These are phyloP conservation scores for Solen grandis DNA, from an alignment of 1,140 invertebrate species.

Conservation along the genomic window DNA sequence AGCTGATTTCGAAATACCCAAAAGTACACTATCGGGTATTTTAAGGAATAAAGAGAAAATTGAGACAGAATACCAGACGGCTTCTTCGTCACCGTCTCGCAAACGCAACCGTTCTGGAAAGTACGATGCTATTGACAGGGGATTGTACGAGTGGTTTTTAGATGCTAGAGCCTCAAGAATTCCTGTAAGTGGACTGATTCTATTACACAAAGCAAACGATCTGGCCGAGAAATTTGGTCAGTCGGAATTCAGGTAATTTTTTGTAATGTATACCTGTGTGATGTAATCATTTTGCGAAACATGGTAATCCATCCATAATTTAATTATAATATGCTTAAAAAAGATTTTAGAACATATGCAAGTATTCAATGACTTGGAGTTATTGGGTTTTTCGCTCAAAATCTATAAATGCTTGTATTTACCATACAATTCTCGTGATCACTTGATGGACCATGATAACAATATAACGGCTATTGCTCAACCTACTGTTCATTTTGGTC, in stretches of 20 bases:
- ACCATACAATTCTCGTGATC: too few relatives aligned
- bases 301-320: too few relatives aligned
- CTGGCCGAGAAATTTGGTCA: not conserved
- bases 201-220: not conserved
- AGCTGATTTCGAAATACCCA: not conserved
- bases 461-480: too few relatives aligned
- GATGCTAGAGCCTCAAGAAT: not conserved
- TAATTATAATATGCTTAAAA: too few relatives aligned
- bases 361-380: too few relatives aligned
- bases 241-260: not conserved
- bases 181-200: not conserved
- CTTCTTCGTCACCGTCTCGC: not conserved
- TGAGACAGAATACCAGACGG: not conserved
- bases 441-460: too few relatives aligned
- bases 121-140: not conserved
- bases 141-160: not conserved
- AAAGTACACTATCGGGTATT: not conserved
- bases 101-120: not conserved
- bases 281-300: too few relatives aligned
- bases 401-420: too few relatives aligned
- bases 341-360: too few relatives aligned
- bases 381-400: too few relatives aligned
- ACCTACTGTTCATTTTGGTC: too few relatives aligned
- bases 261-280: too few relatives aligned
- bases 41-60: not conserved